Percentiles rank a stretch among this genome's conserved stretches.
phyloP scores from a whole-genome alignment of 2,888 invertebrate genomes.

The Oscheius myriophilus region DNA sequence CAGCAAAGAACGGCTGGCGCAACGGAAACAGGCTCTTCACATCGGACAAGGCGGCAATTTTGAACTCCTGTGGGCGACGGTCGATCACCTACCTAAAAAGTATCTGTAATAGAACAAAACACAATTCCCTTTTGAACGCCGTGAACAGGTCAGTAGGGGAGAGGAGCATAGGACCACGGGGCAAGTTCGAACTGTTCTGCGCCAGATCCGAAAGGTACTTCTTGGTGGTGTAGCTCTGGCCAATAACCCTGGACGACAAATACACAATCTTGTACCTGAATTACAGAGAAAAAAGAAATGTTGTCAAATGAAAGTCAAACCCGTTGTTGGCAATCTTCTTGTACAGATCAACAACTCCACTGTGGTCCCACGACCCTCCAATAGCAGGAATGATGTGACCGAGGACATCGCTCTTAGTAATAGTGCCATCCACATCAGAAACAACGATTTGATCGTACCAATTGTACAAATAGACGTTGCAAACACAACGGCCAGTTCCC shows the following conservation, averaged over 20 bases:
- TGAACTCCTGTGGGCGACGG: too few species aligned
- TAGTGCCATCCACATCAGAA: slow-evolving; percentile 92
- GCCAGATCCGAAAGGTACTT: slow-evolving; percentile 92
- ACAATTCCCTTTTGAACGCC: slow-evolving; percentile 83
- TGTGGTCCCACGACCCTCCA: slow-evolving; percentile 98
- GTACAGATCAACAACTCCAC: slow-evolving; percentile 95
- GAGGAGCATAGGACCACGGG: slow-evolving; percentile 93
- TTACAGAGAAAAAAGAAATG: background rate
- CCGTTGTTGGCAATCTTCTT: slow-evolving; percentile 91
- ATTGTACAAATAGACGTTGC: slow-evolving; percentile 95
- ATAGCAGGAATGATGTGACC: slow-evolving; percentile 97
- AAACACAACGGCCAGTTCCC: slow-evolving; percentile 94
- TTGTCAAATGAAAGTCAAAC: slow-evolving; percentile 23
- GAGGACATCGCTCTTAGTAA: slow-evolving; percentile 80
- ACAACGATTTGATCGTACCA: slow-evolving; percentile 96
- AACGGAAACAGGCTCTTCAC: too few species aligned
- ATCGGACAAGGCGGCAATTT: too few species aligned
- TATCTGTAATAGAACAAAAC: background rate
- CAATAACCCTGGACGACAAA: slow-evolving; percentile 95
- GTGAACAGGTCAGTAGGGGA: slow-evolving; percentile 96
- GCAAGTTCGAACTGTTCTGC: slow-evolving; percentile 90
- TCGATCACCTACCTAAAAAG: too few species aligned
- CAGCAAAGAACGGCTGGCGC: too few species aligned
- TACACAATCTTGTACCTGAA: slow-evolving; percentile 84
- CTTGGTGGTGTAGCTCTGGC: slow-evolving; percentile 84